phyloP scores from a whole-genome alignment of 92 coral and sea anemone genomes.

The Pocillopora grandis region DNA sequence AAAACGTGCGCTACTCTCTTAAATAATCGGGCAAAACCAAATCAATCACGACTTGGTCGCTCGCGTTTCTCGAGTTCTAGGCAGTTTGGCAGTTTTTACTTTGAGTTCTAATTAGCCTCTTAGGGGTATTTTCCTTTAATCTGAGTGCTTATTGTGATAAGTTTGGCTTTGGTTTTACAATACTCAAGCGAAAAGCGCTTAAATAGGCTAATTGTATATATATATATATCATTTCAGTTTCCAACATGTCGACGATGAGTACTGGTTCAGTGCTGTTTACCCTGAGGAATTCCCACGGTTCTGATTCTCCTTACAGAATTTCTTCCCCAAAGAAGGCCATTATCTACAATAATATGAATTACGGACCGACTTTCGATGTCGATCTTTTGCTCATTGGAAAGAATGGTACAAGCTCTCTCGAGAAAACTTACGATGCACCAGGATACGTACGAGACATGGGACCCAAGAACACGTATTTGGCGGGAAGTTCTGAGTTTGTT shows the following conservation, averaged over 20 bases:
- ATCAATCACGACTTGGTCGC: no score
- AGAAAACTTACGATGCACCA: background rate
- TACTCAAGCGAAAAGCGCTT: no score
- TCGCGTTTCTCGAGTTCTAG: no score
- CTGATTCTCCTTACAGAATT: background rate
- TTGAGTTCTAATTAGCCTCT: no score
- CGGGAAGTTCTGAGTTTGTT: background rate
- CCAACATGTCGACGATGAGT: background rate
- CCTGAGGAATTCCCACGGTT: background rate
- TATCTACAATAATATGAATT: background rate
- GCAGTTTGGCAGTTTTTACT: no score
- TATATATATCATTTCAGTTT: background rate
- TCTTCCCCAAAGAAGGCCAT: background rate
- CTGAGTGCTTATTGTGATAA: no score
- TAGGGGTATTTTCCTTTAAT: no score
- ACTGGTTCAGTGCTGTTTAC: background rate
- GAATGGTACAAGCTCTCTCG: conserved; percentile 13
- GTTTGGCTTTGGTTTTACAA: no score
- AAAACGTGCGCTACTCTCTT: no score
- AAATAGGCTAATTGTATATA: background rate
- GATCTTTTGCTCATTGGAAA: conserved; percentile 8
- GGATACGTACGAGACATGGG: background rate
- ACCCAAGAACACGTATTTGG: background rate
- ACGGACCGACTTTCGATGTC: conserved; percentile 6
- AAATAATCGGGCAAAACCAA: no score